These are phyloP conservation scores for Diogma glabrata DNA, from an alignment of 2,888 invertebrate species.

Conservation along the genomic window DNA sequence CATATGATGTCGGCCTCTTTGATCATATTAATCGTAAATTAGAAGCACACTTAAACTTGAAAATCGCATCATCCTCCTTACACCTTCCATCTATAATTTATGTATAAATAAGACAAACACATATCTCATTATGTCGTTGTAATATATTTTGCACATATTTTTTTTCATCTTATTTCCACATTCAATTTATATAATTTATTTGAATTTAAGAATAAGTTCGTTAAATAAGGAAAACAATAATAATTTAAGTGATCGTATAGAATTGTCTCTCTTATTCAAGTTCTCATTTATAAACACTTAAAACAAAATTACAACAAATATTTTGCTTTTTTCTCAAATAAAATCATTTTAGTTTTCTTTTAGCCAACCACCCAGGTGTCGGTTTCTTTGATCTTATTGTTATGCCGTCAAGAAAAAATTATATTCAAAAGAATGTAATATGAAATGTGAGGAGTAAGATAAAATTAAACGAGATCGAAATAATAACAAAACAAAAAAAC, in stretches of 20 bases:
- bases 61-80: not conserved
- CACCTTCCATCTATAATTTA: slow-evolving; percentile 6
- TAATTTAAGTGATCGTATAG: not conserved
- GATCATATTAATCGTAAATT: slow-evolving; percentile 12
- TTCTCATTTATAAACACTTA: not conserved
- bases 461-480: not conserved
- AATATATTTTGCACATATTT: slow-evolving; percentile 6
- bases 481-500: no score
- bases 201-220: not conserved
- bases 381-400: slow-evolving; percentile 18
- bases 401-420: slow-evolving; percentile 10
- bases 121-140: not conserved
- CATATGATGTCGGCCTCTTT: no score
- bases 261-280: not conserved
- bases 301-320: not conserved
- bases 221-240: no score
- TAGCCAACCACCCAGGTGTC: slow-evolving; percentile 18
- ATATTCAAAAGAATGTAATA: not conserved
- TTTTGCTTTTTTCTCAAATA: slow-evolving; percentile 3
- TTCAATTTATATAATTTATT: not conserved
- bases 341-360: slow-evolving; percentile 10
- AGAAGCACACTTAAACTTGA: slow-evolving; percentile 11
- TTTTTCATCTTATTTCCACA: not conserved
- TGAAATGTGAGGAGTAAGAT: slow-evolving; percentile 7
- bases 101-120: slow-evolving; percentile 5